Evolutionary conservation across 2,113 vertebrate species (phyloP).

Genomic region (Otis tarda): DNA sequence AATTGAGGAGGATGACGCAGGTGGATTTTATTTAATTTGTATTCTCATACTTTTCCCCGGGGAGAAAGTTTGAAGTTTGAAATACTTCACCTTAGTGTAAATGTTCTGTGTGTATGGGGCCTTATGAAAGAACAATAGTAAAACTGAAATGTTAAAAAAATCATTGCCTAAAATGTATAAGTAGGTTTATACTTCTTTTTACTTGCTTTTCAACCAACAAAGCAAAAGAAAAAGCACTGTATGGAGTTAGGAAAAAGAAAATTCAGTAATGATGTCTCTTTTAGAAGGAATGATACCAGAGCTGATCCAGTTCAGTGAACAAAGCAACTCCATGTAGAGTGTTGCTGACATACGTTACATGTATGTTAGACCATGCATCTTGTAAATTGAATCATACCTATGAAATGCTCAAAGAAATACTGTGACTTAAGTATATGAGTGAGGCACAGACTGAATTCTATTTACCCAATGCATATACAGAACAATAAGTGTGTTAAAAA

Average conservation of each 20-base stretch:
- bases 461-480: background rate
- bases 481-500: background rate
- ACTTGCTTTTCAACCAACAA: background rate
- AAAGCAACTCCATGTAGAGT: background rate
- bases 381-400: background rate
- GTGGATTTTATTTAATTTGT: background rate
- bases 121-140: background rate
- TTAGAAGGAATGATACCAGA: background rate
- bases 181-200: background rate
- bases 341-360: too few species aligned
- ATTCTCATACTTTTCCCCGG: background rate
- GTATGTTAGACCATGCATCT: background rate
- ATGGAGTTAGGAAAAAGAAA: background rate
- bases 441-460: background rate
- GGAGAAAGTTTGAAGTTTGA: background rate
- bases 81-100: background rate
- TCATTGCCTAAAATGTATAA: background rate
- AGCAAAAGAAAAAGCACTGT: background rate
- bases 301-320: background rate
- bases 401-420: background rate
- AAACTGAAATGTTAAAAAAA: background rate
- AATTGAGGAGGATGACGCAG: background rate
- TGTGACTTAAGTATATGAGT: background rate
- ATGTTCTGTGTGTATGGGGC: background rate
- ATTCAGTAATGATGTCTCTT: background rate